phyloP scores from a whole-genome alignment of 2,888 invertebrate species.

The Leptopilina syphax region DNA sequence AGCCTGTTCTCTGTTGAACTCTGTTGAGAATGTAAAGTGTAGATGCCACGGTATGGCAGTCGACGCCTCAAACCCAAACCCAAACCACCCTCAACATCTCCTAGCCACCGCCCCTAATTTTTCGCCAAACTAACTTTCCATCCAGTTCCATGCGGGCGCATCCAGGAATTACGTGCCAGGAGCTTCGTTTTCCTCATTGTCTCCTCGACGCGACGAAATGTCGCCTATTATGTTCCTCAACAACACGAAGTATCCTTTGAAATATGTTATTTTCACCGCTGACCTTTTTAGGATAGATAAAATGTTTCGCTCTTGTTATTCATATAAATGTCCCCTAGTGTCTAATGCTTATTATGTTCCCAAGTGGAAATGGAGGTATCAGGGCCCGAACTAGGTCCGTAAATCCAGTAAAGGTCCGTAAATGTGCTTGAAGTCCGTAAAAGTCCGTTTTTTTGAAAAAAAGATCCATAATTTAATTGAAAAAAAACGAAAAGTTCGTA shows the following conservation, averaged over 20 bases:
- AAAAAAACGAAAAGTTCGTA: too few species aligned
- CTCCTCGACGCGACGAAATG: conserved; percentile 50
- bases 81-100: conserved; percentile 11
- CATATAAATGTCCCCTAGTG: neutral
- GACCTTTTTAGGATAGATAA: conserved; percentile 7
- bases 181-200: conserved; percentile 55
- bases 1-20: conserved; percentile 29
- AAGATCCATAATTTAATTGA: too few species aligned
- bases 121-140: conserved; percentile 52
- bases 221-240: conserved; percentile 35
- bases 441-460: too few species aligned
- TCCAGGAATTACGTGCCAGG: conserved; percentile 38
- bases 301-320: neutral
- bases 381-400: too few species aligned
- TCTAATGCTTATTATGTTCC: neutral
- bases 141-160: conserved; percentile 32
- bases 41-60: conserved; percentile 31
- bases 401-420: too few species aligned
- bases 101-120: conserved; percentile 42
- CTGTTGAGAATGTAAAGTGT: conserved; percentile 23
- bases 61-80: conserved; percentile 24
- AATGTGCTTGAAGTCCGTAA: too few species aligned
- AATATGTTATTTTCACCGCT: conserved; percentile 6
- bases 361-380: too few species aligned
- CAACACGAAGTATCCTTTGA: neutral